Evolutionary conservation across 2,113 vertebrate species (phyloP).

Genomic region (Morphnarchus princeps): DNA sequence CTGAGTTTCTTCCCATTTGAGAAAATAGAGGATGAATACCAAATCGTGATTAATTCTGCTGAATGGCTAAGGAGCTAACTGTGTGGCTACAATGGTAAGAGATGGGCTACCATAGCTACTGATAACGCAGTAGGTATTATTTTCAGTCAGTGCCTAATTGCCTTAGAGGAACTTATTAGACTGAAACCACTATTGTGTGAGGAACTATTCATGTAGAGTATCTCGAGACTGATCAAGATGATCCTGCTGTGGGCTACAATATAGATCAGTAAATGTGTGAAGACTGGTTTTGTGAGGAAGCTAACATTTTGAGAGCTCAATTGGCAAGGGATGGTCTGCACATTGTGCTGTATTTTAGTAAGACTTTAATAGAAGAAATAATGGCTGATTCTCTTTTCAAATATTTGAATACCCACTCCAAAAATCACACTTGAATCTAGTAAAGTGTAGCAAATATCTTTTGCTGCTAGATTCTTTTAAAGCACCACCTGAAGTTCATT

Average conservation of each 20-base stretch:
- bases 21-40: neutral
- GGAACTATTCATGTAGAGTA: neutral
- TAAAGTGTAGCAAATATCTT: neutral
- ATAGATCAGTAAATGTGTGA: neutral
- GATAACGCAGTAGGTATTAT: constrained; percentile 18
- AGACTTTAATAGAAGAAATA: constrained; percentile 40
- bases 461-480: neutral
- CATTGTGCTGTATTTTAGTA: constrained; percentile 13
- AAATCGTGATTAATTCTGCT: neutral
- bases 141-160: constrained; percentile 17
- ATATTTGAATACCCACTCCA: constrained; percentile 1
- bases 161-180: constrained; percentile 42
- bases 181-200: neutral
- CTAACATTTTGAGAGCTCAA: neutral
- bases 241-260: constrained; percentile 33
- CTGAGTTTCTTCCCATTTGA: neutral
- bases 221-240: constrained; percentile 29
- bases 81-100: neutral
- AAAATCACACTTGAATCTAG: constrained; percentile 24
- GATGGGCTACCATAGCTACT: neutral
- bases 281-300: constrained; percentile 10
- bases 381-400: constrained; percentile 25
- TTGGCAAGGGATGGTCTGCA: neutral
- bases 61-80: neutral
- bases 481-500: constrained; percentile 17